Conservation (phyloP, 2,113 vertebrate species). For the Notarius lentiginosus region DNA sequence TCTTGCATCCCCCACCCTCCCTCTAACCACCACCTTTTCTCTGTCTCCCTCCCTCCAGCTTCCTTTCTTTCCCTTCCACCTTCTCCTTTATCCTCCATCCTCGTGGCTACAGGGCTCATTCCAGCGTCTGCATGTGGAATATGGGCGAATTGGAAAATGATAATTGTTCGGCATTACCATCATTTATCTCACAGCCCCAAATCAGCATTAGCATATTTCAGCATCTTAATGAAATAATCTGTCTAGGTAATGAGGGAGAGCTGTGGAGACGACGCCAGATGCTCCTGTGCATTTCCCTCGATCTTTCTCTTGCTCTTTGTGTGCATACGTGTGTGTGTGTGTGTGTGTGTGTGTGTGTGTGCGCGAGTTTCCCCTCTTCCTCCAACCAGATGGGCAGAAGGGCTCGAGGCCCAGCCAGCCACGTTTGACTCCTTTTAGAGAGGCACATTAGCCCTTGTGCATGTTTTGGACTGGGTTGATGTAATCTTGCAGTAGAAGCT, state of each 20-base stretch:
- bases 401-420: conserved; percentile 25
- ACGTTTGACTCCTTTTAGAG: conserved; percentile 16
- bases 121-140: conserved; percentile 31
- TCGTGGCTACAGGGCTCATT: background rate
- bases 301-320: background rate
- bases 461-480: background rate
- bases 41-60: conserved; percentile 15
- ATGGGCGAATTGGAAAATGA: conserved; percentile 44
- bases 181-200: conserved; percentile 71
- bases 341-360: background rate
- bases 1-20: conserved; percentile 37
- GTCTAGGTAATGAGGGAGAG: conserved; percentile 64
- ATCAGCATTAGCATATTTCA: conserved; percentile 78
- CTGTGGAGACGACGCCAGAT: conserved; percentile 36
- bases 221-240: conserved; percentile 76
- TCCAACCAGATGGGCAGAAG: conserved; percentile 48
- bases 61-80: conserved; percentile 10
- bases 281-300: background rate
- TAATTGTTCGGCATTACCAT: conserved; percentile 75
- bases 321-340: background rate
- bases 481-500: background rate
- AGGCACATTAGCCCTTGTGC: conserved; percentile 4
- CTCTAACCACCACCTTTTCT: conserved; percentile 30
- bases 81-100: conserved; percentile 48
- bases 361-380: background rate